A percentile compares a stretch with the other conserved stretches of the same genome.
Conservation (phyloP, 2,888 invertebrate genomes). For the Pachymerium ferrugineum region DNA sequence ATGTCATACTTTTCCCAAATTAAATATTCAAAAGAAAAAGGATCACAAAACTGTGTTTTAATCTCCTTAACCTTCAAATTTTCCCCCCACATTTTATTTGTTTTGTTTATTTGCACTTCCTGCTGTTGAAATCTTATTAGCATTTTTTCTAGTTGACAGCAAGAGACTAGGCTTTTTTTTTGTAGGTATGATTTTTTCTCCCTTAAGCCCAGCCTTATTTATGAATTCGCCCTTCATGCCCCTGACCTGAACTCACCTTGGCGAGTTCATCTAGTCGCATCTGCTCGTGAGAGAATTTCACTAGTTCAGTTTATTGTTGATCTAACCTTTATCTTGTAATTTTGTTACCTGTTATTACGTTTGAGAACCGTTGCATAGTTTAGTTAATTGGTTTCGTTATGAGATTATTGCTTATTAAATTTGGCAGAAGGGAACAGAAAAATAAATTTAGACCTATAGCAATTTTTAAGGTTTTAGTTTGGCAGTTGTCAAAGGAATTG, state of each 20-base stretch:
- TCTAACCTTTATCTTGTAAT: too few relatives aligned
- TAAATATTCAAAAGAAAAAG: too few relatives aligned
- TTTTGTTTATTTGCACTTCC: not conserved
- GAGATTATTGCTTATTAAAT: too few relatives aligned
- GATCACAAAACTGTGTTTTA: too few relatives aligned
- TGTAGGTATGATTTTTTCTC: not conserved
- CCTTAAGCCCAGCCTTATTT: not conserved
- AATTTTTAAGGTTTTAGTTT: too few relatives aligned
- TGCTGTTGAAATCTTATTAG: not conserved
- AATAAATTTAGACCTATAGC: too few relatives aligned
- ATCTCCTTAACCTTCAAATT: too few relatives aligned
- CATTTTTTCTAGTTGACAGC: not conserved
- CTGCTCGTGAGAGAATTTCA: not conserved
- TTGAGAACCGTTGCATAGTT: too few relatives aligned
- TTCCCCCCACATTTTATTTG: not conserved
- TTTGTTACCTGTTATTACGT: not conserved
- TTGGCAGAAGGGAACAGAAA: too few relatives aligned
- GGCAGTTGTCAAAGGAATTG: too few relatives aligned
- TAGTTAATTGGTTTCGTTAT: too few relatives aligned
- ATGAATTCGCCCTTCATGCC: not conserved
- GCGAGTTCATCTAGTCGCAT: not conserved
- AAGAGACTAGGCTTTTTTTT: not conserved
- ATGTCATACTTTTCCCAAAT: too few relatives aligned
- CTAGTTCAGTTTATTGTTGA: not conserved
- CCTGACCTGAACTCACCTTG: conserved; percentile 8